Percentiles rank a stretch among this genome's conserved stretches.
phyloP scores from a whole-genome alignment of 2,797 vertebrate species.

The Saxicola maurus region DNA sequence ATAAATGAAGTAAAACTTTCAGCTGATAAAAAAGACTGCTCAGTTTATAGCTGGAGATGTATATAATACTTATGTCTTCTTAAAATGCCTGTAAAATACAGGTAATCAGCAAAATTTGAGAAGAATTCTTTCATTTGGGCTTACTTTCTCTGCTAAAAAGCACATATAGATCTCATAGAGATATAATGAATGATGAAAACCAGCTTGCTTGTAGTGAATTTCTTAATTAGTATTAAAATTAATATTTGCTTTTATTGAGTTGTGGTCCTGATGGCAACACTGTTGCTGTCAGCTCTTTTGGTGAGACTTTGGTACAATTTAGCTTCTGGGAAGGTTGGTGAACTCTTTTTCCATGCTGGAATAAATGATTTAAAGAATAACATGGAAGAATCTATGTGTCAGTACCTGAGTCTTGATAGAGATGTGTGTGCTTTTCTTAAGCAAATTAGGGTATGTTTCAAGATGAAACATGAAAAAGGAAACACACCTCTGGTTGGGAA shows the following conservation, averaged over 20 bases:
- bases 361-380: not conserved
- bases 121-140: not conserved
- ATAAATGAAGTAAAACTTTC: not conserved
- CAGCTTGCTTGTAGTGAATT: not conserved
- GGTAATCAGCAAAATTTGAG: not conserved
- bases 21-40: not conserved
- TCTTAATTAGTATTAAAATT: not conserved
- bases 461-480: not conserved
- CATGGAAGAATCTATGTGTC: fast-evolving
- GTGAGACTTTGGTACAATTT: not conserved
- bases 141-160: not conserved
- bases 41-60: not conserved
- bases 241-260: not conserved
- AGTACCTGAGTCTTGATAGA: not conserved
- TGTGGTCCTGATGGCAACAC: not conserved
- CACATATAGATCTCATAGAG: not conserved
- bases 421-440: not conserved
- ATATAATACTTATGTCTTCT: not conserved
- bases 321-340: not conserved
- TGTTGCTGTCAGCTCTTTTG: not conserved
- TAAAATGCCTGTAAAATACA: not conserved
- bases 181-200: not conserved
- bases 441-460: not conserved
- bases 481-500: not conserved
- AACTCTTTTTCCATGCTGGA: not conserved